A percentile compares a stretch with the other conserved stretches of the same genome.
phyloP scores from a whole-genome alignment of 1,140 invertebrate species.

The Galendromus occidentalis region DNA sequence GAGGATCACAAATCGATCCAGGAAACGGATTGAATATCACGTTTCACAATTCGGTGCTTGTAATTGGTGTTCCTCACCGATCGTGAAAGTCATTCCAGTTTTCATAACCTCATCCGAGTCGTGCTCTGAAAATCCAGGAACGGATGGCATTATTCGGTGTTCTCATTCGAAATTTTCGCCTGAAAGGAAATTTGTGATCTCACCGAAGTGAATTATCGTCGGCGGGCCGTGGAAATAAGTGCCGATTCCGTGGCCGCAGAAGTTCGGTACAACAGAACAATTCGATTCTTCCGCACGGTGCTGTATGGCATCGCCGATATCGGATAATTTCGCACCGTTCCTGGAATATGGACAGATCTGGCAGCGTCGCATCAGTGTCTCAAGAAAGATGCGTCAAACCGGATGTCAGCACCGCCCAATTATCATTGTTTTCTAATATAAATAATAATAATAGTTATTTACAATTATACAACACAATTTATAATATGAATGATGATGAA shows the following conservation, averaged over 20 bases:
- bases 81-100: slow-evolving; percentile 77
- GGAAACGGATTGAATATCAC: not conserved
- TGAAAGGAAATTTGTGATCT: not conserved
- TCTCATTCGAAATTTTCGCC: not conserved
- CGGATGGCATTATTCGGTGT: slow-evolving; percentile 5
- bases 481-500: no score
- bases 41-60: slow-evolving; percentile 6
- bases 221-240: slow-evolving; percentile 75
- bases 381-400: no score
- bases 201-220: slow-evolving; percentile 50
- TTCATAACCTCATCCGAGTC: slow-evolving; percentile 48
- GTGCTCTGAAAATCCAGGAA: slow-evolving; percentile 37
- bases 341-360: slow-evolving; percentile 30
- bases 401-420: no score
- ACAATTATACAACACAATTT: no score
- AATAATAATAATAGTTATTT: no score
- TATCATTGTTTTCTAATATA: no score
- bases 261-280: slow-evolving; percentile 48
- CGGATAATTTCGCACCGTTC: slow-evolving; percentile 30
- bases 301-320: slow-evolving; percentile 12
- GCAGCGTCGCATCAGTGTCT: no score
- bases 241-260: slow-evolving; percentile 82
- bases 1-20: not conserved
- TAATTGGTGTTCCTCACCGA: slow-evolving; percentile 28
- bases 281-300: slow-evolving; percentile 37